A percentile compares a stretch with the other conserved stretches of the same genome.
These are phyloP conservation scores for Solea solea DNA, from an alignment of 2,113 vertebrate genomes.

Conservation along the genomic window DNA sequence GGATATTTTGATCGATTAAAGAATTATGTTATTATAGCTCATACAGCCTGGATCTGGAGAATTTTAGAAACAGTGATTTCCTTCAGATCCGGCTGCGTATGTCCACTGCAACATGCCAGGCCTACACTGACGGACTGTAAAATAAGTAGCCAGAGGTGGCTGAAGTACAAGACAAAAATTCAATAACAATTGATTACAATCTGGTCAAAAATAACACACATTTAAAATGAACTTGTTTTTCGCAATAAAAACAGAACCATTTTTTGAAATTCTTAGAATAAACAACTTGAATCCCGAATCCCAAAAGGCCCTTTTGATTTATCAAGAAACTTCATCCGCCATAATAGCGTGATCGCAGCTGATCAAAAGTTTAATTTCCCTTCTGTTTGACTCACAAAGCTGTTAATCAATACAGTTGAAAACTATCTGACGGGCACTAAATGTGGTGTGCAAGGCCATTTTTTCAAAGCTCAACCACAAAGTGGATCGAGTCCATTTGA, in stretches of 20 bases:
- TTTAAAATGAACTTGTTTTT: neutral
- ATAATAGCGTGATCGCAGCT: neutral
- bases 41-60: conserved; percentile 15
- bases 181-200: neutral
- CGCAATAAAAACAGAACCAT: neutral
- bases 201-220: neutral
- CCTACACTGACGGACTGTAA: neutral
- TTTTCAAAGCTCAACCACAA: conserved; percentile 15
- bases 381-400: conserved; percentile 3
- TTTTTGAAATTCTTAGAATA: neutral
- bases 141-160: neutral
- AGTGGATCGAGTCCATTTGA: neutral
- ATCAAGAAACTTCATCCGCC: neutral
- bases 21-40: conserved; percentile 7
- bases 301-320: neutral
- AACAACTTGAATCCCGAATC: neutral
- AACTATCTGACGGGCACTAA: conserved; percentile 5
- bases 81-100: conserved; percentile 10
- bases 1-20: conserved; percentile 10
- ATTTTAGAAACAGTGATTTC: neutral
- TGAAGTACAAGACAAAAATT: neutral
- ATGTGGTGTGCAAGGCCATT: conserved; percentile 14
- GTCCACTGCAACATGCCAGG: neutral
- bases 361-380: neutral
- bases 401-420: conserved; percentile 3